Conservation (phyloP, 2,797 vertebrate genomes). For the Sebastes flavidus region DNA sequence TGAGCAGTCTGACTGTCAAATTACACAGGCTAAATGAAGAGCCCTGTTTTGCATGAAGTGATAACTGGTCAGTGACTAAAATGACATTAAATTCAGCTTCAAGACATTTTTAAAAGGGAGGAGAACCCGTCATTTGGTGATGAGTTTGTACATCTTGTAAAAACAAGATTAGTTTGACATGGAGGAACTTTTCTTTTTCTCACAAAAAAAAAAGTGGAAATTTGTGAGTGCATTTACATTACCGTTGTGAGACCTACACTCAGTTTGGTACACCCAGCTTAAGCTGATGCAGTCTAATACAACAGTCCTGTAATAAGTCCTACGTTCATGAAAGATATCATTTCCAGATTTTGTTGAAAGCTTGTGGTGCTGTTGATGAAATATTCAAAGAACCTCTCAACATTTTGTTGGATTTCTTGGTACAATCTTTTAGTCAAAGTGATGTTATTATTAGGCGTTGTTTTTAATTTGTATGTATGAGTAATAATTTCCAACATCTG, state of each 20-base stretch:
- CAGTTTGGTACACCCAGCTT: background rate
- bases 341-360: background rate
- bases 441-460: background rate
- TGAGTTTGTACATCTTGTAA: background rate
- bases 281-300: background rate
- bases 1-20: background rate
- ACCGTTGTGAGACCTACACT: background rate
- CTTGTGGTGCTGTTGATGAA: background rate
- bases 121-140: background rate
- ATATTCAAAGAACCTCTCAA: background rate
- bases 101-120: background rate
- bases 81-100: background rate
- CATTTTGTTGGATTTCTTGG: background rate
- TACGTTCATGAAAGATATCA: background rate
- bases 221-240: background rate
- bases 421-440: background rate
- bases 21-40: background rate
- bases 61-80: background rate
- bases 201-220: background rate
- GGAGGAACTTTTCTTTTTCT: too few relatives aligned
- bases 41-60: background rate
- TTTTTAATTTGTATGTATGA: background rate
- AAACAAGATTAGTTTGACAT: background rate
- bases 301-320: background rate
- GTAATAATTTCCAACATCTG: background rate